These are phyloP conservation scores for Malurus elegans DNA, from an alignment of 2,113 vertebrate genomes.

Conservation along the genomic window DNA sequence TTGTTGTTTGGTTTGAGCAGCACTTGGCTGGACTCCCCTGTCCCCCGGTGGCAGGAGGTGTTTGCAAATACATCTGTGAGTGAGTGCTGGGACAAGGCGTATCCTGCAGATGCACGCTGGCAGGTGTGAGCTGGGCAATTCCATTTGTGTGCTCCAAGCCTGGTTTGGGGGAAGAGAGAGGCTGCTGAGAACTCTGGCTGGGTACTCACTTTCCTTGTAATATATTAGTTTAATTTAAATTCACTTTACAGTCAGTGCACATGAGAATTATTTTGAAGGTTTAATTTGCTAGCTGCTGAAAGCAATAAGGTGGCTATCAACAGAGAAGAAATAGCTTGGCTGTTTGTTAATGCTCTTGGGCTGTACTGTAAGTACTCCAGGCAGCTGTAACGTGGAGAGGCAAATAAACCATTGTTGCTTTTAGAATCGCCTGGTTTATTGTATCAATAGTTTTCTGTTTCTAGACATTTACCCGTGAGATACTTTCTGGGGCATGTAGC, in stretches of 20 bases:
- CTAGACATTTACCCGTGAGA: background rate
- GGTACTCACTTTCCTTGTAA: constrained; percentile 48
- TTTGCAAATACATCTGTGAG: constrained; percentile 11
- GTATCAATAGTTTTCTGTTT: constrained; percentile 36
- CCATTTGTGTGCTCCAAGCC: background rate
- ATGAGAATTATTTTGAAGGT: constrained; percentile 73
- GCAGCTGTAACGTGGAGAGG: constrained; percentile 1
- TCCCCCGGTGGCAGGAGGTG: constrained; percentile 28
- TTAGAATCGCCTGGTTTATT: constrained; percentile 42
- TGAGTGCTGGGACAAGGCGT: background rate
- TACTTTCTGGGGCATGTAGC: background rate
- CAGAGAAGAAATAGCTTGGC: constrained; percentile 52
- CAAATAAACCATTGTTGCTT: constrained; percentile 43
- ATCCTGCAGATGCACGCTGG: constrained; percentile 15
- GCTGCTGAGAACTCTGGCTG: constrained; percentile 36
- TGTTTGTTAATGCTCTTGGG: constrained; percentile 57
- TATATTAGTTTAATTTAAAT: constrained; percentile 75
- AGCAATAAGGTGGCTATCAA: constrained; percentile 63
- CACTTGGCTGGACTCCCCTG: background rate
- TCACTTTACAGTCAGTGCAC: constrained; percentile 70
- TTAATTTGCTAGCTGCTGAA: constrained; percentile 75
- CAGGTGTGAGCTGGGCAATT: constrained; percentile 4
- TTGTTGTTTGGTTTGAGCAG: background rate
- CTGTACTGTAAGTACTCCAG: background rate
- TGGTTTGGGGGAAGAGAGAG: background rate